Conservation (phyloP, 2,113 vertebrate species). For the Oncorhynchus keta region DNA sequence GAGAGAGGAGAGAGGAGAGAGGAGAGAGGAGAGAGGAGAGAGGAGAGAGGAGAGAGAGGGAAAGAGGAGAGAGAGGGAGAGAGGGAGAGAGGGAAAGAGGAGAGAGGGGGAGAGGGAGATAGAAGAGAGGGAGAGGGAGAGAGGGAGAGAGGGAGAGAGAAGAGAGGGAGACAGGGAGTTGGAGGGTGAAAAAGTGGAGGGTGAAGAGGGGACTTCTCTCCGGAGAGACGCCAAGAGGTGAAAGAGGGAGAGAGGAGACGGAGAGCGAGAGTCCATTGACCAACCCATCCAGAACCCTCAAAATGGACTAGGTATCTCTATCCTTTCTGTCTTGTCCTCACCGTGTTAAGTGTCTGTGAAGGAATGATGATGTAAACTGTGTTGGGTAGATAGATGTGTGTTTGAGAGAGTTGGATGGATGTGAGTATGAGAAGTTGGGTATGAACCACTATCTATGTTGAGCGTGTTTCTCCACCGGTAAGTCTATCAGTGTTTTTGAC, state of each 20-base stretch:
- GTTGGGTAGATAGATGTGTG: not conserved
- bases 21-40: no score
- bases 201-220: no score
- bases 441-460: not conserved
- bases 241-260: not conserved
- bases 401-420: not conserved
- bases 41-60: no score
- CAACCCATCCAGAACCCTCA: not conserved
- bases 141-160: not conserved
- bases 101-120: no score
- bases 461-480: not conserved
- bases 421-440: not conserved
- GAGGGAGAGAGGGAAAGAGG: no score
- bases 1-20: no score
- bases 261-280: not conserved
- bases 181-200: no score
- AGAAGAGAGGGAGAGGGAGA: no score
- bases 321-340: not conserved
- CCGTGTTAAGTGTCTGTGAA: no score
- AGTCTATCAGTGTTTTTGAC: not conserved
- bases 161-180: no score
- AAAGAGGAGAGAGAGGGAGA: no score
- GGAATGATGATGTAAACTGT: not conserved
- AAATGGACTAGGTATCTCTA: not conserved
- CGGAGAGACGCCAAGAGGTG: not conserved